Evolutionary conservation across 1,140 invertebrate genomes (phyloP), one percentile per base, ranked within the genome.

Genomic region (Sycophila sp.): DNA sequence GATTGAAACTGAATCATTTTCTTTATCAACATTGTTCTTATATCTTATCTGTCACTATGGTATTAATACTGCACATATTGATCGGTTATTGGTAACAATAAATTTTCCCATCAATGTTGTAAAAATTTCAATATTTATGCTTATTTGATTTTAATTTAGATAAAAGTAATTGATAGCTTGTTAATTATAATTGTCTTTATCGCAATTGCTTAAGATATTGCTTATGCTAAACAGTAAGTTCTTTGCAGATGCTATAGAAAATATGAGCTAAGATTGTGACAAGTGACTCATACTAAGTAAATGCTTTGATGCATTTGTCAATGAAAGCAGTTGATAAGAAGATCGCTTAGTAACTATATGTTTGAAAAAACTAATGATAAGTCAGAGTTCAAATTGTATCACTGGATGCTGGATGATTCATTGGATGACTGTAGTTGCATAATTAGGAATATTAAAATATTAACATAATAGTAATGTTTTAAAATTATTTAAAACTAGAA

Each of bases 31-130:
- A 19, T 32, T 71, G 15, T 55, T 72, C 32, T 65, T 58, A 38
- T 65, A 65, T 71, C 62, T 72, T 67, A 72, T 72, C 70, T 51
- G 47, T 0, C 30, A 1, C 17, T 65, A 51, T 40, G 49, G n/a
- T n/a, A n/a, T n/a, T n/a, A n/a, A n/a, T n/a, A 59, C n/a, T 58
- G 4, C 28, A 56, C 19, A 42, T 13, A 24, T 13, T 72, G 55
- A 13, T 15, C 28, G 34, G 28, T 19, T 62, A 67, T 62, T 40
- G 32, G 10, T 4, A 67, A 36, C 13, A 71, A 56, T 32, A 22
- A 40, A 65, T 55, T 40, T 1, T 55, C 28, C 28, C n/a, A n/a
- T n/a, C n/a, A n/a, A n/a, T n/a, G n/a, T n/a, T n/a, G n/a, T n/a
- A n/a, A n/a, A n/a, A n/a, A n/a, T n/a, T n/a, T n/a, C n/a, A n/a